phyloP scores from a whole-genome alignment of 2,797 vertebrate genomes.

The Etheostoma perlongum region DNA sequence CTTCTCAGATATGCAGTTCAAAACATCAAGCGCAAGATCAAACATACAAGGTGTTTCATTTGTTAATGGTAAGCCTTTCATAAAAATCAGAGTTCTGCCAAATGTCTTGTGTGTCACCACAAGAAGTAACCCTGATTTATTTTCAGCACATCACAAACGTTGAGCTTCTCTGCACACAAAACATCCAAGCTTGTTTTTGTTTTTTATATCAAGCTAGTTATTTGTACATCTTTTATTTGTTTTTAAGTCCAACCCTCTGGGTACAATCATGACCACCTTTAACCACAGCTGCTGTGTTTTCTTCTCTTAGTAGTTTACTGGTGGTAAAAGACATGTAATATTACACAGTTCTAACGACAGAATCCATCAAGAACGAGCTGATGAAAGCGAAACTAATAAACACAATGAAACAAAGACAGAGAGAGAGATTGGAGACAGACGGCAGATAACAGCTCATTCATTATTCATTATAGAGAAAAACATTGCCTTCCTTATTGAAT shows the following conservation, averaged over 20 bases:
- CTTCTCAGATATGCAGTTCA: not conserved
- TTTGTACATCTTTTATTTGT: not conserved
- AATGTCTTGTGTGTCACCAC: not conserved
- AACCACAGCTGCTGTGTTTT: not conserved
- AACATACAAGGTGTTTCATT: not conserved
- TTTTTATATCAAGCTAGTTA: not conserved
- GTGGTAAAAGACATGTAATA: not conserved
- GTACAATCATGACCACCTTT: not conserved
- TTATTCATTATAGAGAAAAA: conserved; percentile 54
- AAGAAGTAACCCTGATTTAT: not conserved
- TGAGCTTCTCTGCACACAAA: not conserved
- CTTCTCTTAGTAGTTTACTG: not conserved
- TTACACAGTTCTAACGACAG: not conserved
- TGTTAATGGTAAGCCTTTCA: not conserved
- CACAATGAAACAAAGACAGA: conserved; percentile 18
- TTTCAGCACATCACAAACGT: not conserved
- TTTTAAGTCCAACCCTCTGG: not conserved
- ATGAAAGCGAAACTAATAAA: conserved; percentile 33
- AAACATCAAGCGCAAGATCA: not conserved
- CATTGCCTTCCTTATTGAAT: conserved; percentile 50
- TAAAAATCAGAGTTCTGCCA: not conserved
- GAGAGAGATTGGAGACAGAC: conserved; percentile 42
- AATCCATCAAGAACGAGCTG: conserved; percentile 9
- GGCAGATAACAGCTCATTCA: conserved; percentile 58
- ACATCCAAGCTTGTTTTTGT: not conserved